Conservation (phyloP, 1,140 invertebrate genomes). For the Drosophila malerkotliana region DNA sequence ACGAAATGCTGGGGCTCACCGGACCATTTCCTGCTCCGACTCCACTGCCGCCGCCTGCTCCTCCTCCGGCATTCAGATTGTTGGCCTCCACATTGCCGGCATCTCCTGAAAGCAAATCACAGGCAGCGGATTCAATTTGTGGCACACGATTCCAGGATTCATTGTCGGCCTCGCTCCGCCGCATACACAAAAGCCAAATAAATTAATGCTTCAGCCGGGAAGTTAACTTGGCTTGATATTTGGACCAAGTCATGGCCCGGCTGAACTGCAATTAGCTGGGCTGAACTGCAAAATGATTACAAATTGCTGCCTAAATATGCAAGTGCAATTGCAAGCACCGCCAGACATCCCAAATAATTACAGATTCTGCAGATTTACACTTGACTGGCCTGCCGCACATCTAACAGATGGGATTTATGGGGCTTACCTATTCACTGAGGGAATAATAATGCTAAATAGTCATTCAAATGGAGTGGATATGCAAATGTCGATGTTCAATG, state of each 20-base stretch:
- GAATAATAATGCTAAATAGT: conserved; percentile 22
- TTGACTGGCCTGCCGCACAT: conserved; percentile 5
- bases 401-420: conserved; percentile 33
- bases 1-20: conserved; percentile 77
- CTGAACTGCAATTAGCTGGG: conserved; percentile 17
- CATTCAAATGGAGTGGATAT: conserved; percentile 14
- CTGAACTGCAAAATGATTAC: conserved; percentile 6
- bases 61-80: conserved; percentile 54
- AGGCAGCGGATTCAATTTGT: conserved; percentile 23
- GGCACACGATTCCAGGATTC: conserved; percentile 2
- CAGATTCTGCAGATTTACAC: conserved; percentile 25
- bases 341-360: conserved; percentile 10
- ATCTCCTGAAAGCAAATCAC: conserved; percentile 29
- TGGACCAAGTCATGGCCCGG: not conserved
- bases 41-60: conserved; percentile 18
- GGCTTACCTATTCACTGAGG: not conserved
- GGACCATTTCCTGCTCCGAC: conserved; percentile 51
- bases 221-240: conserved; percentile 3
- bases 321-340: not conserved
- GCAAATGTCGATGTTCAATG: conserved; percentile 16
- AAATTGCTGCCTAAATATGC: conserved; percentile 10
- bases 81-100: conserved; percentile 63
- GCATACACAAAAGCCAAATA: conserved; percentile 10
- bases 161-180: not conserved
- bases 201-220: conserved; percentile 33